Base-by-base conservation (phyloP, 2,113 vertebrate genomes). In the Tauraco erythrolophus region DNA sequence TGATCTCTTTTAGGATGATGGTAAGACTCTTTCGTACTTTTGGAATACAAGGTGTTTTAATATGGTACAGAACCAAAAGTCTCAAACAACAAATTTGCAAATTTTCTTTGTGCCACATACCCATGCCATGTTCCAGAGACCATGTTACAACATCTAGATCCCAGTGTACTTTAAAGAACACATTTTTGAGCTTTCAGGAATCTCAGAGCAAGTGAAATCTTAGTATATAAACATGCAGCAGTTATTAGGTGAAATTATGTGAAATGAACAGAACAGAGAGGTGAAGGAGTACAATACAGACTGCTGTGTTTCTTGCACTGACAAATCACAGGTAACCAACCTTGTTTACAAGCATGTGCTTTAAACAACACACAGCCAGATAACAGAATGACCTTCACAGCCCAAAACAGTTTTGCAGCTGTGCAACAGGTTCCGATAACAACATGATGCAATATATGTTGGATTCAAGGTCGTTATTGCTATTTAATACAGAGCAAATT, bases 391-490 rank as follows among this genome's bases (percentile, higher is more conserved):
- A 91, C 85, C 62, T 81, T 97, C 85, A 89, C 62, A 88, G 71
- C 51, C 78, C 77, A 56, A 84, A 93, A 78, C 16, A 82, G 76
- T 53, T 92, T 62, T 78, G 88, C 92, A 97, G 90, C 80, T 96
- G 86, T 95, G 88, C 80, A 72, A 79, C n/a, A 61, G 74, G 60
- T 94, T 96, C 89, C n/a, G 0, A 23, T 75, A 95, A 84, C 43
- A 86, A 75, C 31, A 35, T 72, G 88, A 79, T 64, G 72, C 24
- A 82, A 90, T 92, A 71, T 41, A 78, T 54, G 69, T 33, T 76
- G 39, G 31, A 64, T 91, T 91, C 92, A 92, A 96, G 76, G 65
- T 96, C 92, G 83, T 94, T 86, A 82, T 69, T 76, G 64, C 57
- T 77, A 74, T 78, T 92, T 70, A 81, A 84, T 90, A 84, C 51